Conservation (phyloP, 2,113 vertebrate species). For the Crotophaga sulcirostris region DNA sequence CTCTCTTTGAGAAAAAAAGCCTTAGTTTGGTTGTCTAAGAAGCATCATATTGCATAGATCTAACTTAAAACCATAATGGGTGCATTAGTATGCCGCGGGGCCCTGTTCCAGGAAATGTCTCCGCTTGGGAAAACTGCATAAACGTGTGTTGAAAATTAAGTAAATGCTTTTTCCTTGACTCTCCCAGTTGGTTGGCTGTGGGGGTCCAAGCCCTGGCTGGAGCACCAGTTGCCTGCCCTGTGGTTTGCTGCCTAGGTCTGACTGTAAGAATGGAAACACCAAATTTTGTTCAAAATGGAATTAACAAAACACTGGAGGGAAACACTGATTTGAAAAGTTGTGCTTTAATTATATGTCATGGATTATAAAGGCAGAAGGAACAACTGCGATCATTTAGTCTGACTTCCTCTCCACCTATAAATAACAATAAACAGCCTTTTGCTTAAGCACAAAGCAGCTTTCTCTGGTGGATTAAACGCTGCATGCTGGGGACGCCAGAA, state of each 20-base stretch:
- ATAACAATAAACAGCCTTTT: slow-evolving; percentile 49
- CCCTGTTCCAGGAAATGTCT: neutral
- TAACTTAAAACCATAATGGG: neutral
- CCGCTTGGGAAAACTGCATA: neutral
- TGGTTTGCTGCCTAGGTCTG: rapidly evolving
- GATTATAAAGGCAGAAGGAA: slow-evolving; percentile 18
- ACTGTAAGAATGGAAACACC: neutral
- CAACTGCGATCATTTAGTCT: slow-evolving; percentile 39
- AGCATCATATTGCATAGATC: neutral
- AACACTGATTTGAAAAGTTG: neutral
- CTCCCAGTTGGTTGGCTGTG: neutral
- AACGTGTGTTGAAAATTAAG: neutral
- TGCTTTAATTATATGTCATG: neutral
- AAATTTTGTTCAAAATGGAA: neutral
- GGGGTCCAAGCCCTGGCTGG: neutral
- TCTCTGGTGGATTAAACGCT: neutral
- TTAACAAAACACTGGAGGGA: neutral
- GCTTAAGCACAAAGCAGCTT: slow-evolving; percentile 47
- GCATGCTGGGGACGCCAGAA: neutral
- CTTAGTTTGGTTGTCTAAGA: neutral
- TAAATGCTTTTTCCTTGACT: neutral
- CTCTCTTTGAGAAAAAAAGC: neutral
- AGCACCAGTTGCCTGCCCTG: rapidly evolving
- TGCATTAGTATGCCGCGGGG: neutral
- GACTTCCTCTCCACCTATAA: slow-evolving; percentile 44